These are phyloP conservation scores for Cirrhinus mrigala DNA, from an alignment of 2,797 vertebrate species.

Conservation along the genomic window DNA sequence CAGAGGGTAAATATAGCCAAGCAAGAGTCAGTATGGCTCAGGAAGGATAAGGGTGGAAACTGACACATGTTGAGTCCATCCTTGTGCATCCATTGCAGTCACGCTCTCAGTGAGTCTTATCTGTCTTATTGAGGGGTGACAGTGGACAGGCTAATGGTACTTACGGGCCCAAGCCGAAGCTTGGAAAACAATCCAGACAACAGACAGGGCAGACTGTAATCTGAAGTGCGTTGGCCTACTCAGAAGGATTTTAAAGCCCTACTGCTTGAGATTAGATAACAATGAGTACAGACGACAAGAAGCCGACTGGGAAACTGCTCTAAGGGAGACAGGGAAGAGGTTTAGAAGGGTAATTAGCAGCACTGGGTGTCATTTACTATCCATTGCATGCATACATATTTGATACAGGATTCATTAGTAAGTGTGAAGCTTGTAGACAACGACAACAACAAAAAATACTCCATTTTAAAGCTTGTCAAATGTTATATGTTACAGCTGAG, in stretches of 20 bases:
- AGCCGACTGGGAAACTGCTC: conserved; percentile 58
- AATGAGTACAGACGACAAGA: conserved; percentile 46
- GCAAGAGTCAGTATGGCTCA: conserved; percentile 37
- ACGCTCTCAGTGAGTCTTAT: conserved; percentile 21
- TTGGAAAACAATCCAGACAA: conserved; percentile 30
- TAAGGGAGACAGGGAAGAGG: conserved; percentile 36
- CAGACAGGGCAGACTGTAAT: conserved; percentile 37
- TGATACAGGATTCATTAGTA: not conserved
- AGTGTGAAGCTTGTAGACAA: not conserved
- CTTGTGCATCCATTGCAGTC: conserved; percentile 13
- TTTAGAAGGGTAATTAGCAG: conserved; percentile 29
- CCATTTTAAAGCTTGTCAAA: not conserved
- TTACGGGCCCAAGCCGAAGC: not conserved
- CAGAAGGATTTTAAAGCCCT: conserved; percentile 34
- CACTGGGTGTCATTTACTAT: not conserved
- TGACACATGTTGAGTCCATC: conserved; percentile 28
- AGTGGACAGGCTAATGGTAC: conserved; percentile 20
- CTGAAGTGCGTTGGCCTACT: conserved; percentile 13
- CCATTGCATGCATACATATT: not conserved
- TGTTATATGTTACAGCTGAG: not conserved
- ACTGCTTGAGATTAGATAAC: conserved; percentile 51
- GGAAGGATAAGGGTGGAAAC: conserved; percentile 41
- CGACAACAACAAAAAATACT: not conserved
- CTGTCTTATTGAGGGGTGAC: conserved; percentile 33
- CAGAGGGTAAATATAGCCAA: conserved; percentile 50